These are phyloP conservation scores for Homarus americanus DNA, from an alignment of 1,140 invertebrate species.

Conservation along the genomic window DNA sequence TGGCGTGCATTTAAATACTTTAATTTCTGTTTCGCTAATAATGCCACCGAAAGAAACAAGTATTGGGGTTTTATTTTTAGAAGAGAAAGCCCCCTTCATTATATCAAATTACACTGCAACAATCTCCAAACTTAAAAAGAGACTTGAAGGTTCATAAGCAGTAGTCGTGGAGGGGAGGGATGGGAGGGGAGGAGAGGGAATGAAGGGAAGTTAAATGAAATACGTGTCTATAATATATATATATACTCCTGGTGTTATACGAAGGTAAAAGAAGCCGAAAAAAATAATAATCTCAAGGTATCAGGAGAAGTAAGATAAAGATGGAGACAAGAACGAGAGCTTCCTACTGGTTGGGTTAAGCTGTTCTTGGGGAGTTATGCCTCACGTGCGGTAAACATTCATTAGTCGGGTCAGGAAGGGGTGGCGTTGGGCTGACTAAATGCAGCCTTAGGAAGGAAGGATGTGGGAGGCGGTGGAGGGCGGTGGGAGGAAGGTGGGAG, in stretches of 20 bases:
- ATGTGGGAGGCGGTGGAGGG: background rate
- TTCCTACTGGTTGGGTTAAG: no score
- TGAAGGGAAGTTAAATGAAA: background rate
- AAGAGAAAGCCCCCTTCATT: background rate
- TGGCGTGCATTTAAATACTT: conserved; percentile 17
- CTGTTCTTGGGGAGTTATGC: no score
- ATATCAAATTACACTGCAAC: background rate
- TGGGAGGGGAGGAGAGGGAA: background rate
- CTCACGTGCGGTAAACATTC: no score
- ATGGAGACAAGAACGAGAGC: no score
- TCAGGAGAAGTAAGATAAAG: no score
- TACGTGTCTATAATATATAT: background rate
- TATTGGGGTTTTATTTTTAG: background rate
- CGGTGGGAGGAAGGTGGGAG: no score
- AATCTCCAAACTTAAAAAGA: background rate
- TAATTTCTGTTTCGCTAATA: conserved; percentile 8
- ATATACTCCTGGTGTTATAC: no score
- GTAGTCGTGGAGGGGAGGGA: background rate
- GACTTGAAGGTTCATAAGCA: background rate
- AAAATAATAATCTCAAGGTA: no score
- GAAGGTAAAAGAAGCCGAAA: no score
- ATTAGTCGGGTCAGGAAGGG: no score
- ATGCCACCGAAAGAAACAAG: background rate
- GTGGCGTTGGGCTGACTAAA: no score
- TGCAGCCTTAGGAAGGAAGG: background rate